A percentile compares a stretch with the other conserved stretches of the same genome.
These are phyloP conservation scores for Pyrocoelia pectoralis DNA, from an alignment of 2,888 invertebrate species.

Conservation along the genomic window DNA sequence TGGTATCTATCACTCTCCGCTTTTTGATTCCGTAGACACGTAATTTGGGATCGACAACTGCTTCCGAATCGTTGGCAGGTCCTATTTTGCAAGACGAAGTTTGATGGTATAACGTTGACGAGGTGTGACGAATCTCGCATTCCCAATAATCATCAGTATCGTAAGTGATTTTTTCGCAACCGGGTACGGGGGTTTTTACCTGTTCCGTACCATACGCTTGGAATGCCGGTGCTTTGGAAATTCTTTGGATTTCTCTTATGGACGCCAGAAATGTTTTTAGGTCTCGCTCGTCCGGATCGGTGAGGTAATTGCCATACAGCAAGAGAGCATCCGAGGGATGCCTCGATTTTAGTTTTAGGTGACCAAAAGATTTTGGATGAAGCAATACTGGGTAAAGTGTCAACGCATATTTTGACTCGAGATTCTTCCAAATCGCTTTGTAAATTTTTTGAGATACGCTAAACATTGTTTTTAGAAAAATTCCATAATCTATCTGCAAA, in stretches of 20 bases:
- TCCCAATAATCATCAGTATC: slow-evolving; percentile 63
- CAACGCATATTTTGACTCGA: slow-evolving; percentile 58
- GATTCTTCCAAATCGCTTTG: slow-evolving; percentile 63
- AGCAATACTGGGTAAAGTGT: slow-evolving; percentile 73
- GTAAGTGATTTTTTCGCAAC: slow-evolving; percentile 59
- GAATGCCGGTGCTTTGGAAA: slow-evolving; percentile 61
- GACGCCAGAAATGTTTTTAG: slow-evolving; percentile 52
- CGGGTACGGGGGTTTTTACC: slow-evolving; percentile 61
- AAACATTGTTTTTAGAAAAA: slow-evolving; percentile 58
- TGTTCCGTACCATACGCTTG: slow-evolving; percentile 58
- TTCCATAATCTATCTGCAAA: slow-evolving; percentile 49
- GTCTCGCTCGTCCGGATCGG: slow-evolving; percentile 63
- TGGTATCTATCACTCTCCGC: slow-evolving; percentile 65
- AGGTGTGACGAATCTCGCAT: slow-evolving; percentile 61
- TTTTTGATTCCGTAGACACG: slow-evolving; percentile 62
- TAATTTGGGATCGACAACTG: slow-evolving; percentile 66
- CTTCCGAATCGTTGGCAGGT: slow-evolving; percentile 60
- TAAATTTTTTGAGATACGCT: slow-evolving; percentile 66
- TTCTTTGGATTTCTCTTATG: slow-evolving; percentile 62
- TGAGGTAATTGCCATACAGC: slow-evolving; percentile 84
- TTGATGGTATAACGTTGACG: slow-evolving; percentile 63
- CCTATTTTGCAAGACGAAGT: slow-evolving; percentile 68
- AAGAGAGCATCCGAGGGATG: slow-evolving; percentile 77
- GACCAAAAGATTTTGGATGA: slow-evolving; percentile 75
- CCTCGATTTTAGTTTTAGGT: slow-evolving; percentile 70